Base-by-base conservation (phyloP, 2,113 vertebrate genomes). In the Phrynosoma platyrhinos region DNA sequence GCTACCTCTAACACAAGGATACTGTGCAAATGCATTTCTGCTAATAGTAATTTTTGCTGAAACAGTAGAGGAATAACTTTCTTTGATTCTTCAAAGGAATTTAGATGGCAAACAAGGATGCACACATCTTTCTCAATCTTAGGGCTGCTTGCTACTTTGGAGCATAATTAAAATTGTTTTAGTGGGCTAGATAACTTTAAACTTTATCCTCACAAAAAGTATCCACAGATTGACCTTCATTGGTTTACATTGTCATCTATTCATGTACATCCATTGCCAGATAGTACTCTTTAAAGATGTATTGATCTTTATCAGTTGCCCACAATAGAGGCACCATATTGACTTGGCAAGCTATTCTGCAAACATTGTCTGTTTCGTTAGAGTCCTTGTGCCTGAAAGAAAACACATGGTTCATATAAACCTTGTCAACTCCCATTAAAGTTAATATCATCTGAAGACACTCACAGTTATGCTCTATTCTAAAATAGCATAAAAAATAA, bases 401-500 rank as follows among this genome's bases (percentile, higher is more conserved):
- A 80, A 81, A 64, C 16, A 71, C 42, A 21, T 72, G 68, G 30
- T 55, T 72, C n/a, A 21, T 42, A 72, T 72, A 53, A 83, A 72
- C 30, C 16, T 83, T 83, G 68, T 83, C 30, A 83, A 71, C 2
- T 83, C 47, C 32, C 82, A 83, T 32, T 83, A 72, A 83, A 53
- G 13, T 30, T 30, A 53, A 30, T 30, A 52, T 16, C 42, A 71
- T 52, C 18, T 53, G 47, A 83, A 32, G 10, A 20, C n/a, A 47
- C 55, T 81, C 32, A 62, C 14, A 58, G 30, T 81, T 81, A 9
- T 64, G 55, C n/a, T 62, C n/a, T 32, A 72, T 32, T 72, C 69
- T n/a, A 72, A 72, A 14, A 20, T 8, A 75, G n/a, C n/a, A 40
- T 16, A 75, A 82, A 40, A 82, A 82, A 66, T 21, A 58, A 58